Evolutionary conservation across 1,140 invertebrate species (phyloP).

Genomic region (Notospermus geniculatus): DNA sequence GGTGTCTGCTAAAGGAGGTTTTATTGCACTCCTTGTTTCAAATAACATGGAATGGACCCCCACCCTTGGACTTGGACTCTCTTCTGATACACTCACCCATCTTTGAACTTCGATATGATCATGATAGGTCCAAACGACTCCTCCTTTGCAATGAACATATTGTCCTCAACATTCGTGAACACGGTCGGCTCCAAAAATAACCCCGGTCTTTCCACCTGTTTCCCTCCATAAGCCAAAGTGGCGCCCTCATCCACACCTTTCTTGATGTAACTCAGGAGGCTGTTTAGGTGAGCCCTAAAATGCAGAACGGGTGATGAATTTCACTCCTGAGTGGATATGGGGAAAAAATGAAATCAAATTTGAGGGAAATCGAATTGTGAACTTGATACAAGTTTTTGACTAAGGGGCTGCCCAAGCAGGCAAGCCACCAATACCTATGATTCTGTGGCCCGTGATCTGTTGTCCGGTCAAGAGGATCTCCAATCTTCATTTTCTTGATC

Average conservation of each 20-base stretch:
- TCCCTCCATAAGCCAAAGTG: slow-evolving; percentile 79
- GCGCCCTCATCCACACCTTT: slow-evolving; percentile 78
- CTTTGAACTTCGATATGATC: slow-evolving; percentile 86
- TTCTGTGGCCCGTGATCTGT: slow-evolving; percentile 94
- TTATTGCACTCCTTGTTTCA: too few species aligned
- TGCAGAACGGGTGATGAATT: too few species aligned
- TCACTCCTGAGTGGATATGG: too few species aligned
- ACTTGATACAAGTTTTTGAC: too few species aligned
- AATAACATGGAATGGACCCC: too few species aligned
- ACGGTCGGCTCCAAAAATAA: slow-evolving; percentile 89
- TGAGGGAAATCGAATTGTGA: too few species aligned
- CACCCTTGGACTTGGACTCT: too few species aligned
- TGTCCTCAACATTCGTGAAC: slow-evolving; percentile 84
- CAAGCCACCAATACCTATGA: slow-evolving; percentile 69
- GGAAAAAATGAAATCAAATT: too few species aligned
- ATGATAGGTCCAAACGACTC: slow-evolving; percentile 97
- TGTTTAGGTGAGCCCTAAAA: slow-evolving; percentile 83
- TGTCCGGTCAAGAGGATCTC: slow-evolving; percentile 83
- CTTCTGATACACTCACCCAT: slow-evolving; percentile 63
- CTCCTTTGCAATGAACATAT: slow-evolving; percentile 89
- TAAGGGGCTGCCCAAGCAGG: too few species aligned
- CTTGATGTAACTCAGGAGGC: slow-evolving; percentile 73
- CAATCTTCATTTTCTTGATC: slow-evolving; percentile 84
- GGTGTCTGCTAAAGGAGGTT: too few species aligned
- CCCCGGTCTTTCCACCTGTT: slow-evolving; percentile 68